Percentiles rank a stretch among this genome's conserved stretches.
These are phyloP conservation scores for Oscheius sp. DNA, from an alignment of 2,888 invertebrate species.

Conservation along the genomic window DNA sequence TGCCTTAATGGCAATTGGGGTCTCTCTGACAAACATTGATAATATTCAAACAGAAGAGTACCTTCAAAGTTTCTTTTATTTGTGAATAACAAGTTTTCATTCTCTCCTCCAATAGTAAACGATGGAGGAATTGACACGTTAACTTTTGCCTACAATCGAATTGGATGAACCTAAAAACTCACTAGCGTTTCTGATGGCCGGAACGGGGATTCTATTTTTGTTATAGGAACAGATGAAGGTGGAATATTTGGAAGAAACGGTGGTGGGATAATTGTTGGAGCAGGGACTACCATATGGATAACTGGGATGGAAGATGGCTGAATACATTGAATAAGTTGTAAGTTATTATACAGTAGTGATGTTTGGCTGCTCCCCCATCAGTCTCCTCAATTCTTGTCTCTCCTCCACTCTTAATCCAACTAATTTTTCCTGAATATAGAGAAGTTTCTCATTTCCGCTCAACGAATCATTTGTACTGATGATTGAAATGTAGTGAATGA, in stretches of 20 bases:
- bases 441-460: conserved; percentile 32
- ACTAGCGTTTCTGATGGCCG: neutral
- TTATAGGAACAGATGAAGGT: neutral
- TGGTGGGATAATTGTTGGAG: neutral
- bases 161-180: neutral
- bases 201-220: neutral
- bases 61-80: neutral
- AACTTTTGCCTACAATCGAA: neutral
- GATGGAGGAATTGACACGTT: conserved; percentile 10
- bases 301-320: neutral
- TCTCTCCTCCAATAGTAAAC: neutral
- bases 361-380: neutral
- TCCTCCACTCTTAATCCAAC: neutral
- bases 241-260: neutral
- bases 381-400: neutral
- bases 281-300: neutral
- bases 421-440: neutral
- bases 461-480: conserved; percentile 26
- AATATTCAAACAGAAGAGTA: neutral
- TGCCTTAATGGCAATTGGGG: neutral
- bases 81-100: neutral
- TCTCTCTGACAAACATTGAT: conserved; percentile 10
- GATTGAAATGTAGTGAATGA: conserved; percentile 1
- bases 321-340: no score
- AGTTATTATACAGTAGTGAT: no score